These are phyloP conservation scores for Syngnathoides biaculeatus DNA, from an alignment of 2,113 vertebrate species.

Conservation along the genomic window DNA sequence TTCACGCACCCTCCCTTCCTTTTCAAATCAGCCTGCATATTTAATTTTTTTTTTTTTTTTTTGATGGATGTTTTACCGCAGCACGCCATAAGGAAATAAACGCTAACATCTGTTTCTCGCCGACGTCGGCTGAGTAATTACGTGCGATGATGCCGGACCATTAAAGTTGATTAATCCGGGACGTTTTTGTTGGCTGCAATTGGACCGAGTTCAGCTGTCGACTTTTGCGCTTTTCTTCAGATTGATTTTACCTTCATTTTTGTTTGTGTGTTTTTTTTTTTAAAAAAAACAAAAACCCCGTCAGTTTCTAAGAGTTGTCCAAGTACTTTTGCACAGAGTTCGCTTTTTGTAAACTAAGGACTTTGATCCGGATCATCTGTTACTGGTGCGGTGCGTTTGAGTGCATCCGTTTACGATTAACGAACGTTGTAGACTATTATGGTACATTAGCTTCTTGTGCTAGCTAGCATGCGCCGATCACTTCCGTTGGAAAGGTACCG, in stretches of 20 bases:
- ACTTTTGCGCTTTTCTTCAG: not conserved
- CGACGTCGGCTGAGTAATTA: not conserved
- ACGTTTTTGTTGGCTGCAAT: conserved; percentile 2
- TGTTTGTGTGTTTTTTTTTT: too few species aligned
- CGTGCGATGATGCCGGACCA: not conserved
- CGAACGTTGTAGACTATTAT: too few species aligned
- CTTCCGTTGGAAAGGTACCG: too few species aligned
- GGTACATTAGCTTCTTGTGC: too few species aligned
- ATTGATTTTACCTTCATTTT: not conserved
- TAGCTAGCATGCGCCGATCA: too few species aligned
- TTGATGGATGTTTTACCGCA: not conserved
- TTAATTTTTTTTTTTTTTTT: not conserved
- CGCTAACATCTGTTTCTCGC: conserved; percentile 2
- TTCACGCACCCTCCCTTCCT: not conserved
- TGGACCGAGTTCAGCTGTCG: not conserved
- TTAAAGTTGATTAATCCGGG: conserved; percentile 5
- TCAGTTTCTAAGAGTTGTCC: not conserved
- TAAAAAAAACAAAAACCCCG: too few species aligned
- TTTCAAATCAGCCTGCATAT: not conserved
- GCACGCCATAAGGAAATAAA: conserved; percentile 1
- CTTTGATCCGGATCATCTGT: not conserved
- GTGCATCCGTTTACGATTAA: too few species aligned
- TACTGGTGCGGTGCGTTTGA: not conserved
- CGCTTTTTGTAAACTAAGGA: too few species aligned
- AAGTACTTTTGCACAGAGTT: too few species aligned